Conservation (phyloP, 2,888 invertebrate species). For the Sialis fuliginosa region DNA sequence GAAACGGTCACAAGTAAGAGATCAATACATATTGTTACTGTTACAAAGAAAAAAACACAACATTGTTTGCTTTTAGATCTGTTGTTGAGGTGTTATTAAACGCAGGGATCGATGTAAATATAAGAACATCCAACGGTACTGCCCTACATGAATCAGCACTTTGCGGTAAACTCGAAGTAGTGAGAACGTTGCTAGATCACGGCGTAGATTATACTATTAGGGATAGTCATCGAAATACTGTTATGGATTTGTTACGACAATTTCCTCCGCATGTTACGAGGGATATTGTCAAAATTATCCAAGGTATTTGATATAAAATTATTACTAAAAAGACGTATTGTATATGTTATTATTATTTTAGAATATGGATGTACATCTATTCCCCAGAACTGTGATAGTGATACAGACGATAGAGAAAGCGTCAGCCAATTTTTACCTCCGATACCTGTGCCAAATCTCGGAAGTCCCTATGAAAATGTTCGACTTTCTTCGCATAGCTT, state of each 20-base stretch:
- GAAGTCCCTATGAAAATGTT: conserved; percentile 46
- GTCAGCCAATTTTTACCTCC: conserved; percentile 40
- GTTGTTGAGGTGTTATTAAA: conserved; percentile 69
- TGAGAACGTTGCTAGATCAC: conserved; percentile 58
- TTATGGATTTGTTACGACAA: conserved; percentile 68
- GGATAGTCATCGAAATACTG: conserved; percentile 67
- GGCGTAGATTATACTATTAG: conserved; percentile 68
- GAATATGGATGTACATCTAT: too few relatives aligned
- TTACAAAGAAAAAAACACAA: background rate
- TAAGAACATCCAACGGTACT: conserved; percentile 70
- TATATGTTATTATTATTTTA: too few relatives aligned
- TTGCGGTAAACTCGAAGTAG: conserved; percentile 79
- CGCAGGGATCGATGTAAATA: conserved; percentile 77
- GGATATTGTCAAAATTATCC: conserved; percentile 70
- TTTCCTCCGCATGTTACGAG: conserved; percentile 79
- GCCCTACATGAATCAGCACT: conserved; percentile 88
- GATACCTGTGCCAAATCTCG: conserved; percentile 41
- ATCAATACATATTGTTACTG: conserved; percentile 11
- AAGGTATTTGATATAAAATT: conserved; percentile 31
- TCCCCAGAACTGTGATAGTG: background rate
- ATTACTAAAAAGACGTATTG: too few relatives aligned
- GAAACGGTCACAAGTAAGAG: conserved; percentile 76
- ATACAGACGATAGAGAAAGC: conserved; percentile 16
- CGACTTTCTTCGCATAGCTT: conserved; percentile 24
- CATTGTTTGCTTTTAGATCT: conserved; percentile 30